A percentile compares a stretch with the other conserved stretches of the same genome.
Conservation (phyloP, 2,797 vertebrate genomes). For the Pogonophryne albipinna region DNA sequence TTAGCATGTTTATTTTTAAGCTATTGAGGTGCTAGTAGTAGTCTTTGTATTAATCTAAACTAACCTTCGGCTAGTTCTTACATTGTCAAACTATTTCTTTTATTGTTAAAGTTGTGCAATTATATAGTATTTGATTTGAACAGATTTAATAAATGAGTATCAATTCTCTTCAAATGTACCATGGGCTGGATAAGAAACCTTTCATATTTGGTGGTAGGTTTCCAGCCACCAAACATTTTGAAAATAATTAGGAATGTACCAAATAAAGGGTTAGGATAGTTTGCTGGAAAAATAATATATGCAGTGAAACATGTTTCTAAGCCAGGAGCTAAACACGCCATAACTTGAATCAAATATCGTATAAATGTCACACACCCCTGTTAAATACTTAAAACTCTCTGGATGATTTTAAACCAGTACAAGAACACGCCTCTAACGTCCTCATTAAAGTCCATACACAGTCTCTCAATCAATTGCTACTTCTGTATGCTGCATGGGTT, state of each 20-base stretch:
- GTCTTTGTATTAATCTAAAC: not conserved
- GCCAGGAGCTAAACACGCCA: not conserved
- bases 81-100: slow-evolving; percentile 5
- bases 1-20: not conserved
- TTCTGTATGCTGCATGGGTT: slow-evolving; percentile 61
- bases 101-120: not conserved
- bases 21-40: not conserved
- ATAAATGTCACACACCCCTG: slow-evolving; percentile 39
- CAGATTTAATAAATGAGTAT: not conserved
- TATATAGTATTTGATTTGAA: not conserved
- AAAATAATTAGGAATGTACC: slow-evolving; percentile 1
- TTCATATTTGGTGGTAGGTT: not conserved
- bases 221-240: not conserved
- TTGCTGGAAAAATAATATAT: slow-evolving; percentile 12
- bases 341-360: slow-evolving; percentile 28
- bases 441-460: slow-evolving; percentile 75
- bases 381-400: slow-evolving; percentile 52
- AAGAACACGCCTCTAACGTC: slow-evolving; percentile 66
- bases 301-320: not conserved
- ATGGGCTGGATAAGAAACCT: not conserved
- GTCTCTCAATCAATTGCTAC: slow-evolving; percentile 74
- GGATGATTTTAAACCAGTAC: slow-evolving; percentile 50
- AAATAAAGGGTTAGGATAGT: not conserved
- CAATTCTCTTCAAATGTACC: not conserved
- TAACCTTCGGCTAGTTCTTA: not conserved